phyloP scores from a whole-genome alignment of 2,113 vertebrate species.

The Holacanthus passer region DNA sequence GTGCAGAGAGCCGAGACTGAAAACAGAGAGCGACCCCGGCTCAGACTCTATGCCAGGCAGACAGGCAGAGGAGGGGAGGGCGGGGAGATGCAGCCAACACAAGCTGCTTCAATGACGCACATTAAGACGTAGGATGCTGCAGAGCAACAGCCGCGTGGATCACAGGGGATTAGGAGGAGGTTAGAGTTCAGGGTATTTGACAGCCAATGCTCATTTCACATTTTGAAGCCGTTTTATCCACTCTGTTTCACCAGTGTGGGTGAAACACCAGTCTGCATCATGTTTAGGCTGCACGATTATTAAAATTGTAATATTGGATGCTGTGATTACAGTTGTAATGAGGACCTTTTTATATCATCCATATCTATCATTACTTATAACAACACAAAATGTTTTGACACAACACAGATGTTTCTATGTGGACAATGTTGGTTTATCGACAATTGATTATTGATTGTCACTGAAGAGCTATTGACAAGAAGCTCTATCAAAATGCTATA shows the following conservation, averaged over 20 bases:
- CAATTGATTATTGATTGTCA: no score
- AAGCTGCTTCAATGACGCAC: constrained; percentile 75
- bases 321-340: neutral
- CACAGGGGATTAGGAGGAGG: constrained; percentile 57
- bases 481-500: no score
- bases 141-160: constrained; percentile 41
- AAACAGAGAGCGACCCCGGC: neutral
- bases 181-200: constrained; percentile 42
- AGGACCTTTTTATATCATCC: neutral
- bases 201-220: neutral
- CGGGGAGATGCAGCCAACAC: constrained; percentile 22
- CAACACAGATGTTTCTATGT: neutral
- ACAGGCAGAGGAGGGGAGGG: neutral
- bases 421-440: neutral
- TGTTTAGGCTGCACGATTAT: neutral
- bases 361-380: constrained; percentile 2
- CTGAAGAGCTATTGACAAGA: no score
- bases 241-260: no score
- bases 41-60: neutral
- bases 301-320: neutral
- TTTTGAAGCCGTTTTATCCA: neutral
- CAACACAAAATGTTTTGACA: neutral
- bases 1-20: neutral
- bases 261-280: neutral
- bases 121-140: constrained; percentile 46